phyloP scores from a whole-genome alignment of 2,797 vertebrate genomes.

The Myotis pilosus region DNA sequence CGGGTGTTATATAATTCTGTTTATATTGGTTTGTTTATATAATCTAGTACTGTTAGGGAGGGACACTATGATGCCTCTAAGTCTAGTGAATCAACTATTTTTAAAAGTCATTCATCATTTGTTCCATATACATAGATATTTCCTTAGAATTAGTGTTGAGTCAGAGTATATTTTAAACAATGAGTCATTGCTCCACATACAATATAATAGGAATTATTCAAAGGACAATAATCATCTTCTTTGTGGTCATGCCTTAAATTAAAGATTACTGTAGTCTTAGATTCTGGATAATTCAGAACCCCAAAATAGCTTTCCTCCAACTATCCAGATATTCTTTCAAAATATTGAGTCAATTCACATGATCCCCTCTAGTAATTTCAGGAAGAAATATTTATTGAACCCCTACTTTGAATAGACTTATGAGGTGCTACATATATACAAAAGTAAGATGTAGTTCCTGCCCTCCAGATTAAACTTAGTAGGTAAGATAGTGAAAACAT shows the following conservation, averaged over 20 bases:
- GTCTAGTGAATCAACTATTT: background rate
- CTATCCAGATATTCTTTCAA: conserved; percentile 26
- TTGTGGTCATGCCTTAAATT: background rate
- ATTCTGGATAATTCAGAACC: conserved; percentile 25
- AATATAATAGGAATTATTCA: conserved; percentile 36
- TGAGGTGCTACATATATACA: background rate
- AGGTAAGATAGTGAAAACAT: background rate
- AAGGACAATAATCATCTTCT: background rate
- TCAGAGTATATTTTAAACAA: background rate
- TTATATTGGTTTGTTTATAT: background rate
- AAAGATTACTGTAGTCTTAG: conserved; percentile 15
- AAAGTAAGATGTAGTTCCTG: background rate
- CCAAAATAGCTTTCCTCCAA: background rate
- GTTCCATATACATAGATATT: background rate
- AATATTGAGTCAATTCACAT: background rate
- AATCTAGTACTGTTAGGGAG: background rate
- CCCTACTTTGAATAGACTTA: background rate
- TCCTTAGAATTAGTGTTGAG: background rate
- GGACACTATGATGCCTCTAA: background rate
- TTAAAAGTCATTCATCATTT: background rate
- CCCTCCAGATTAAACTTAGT: background rate
- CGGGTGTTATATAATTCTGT: too few species aligned
- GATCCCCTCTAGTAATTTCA: background rate
- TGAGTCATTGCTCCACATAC: background rate
- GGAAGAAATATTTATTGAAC: background rate